Evolutionary conservation across 2,113 vertebrate species (phyloP).

Genomic region (Chloropsis cyanopogon): DNA sequence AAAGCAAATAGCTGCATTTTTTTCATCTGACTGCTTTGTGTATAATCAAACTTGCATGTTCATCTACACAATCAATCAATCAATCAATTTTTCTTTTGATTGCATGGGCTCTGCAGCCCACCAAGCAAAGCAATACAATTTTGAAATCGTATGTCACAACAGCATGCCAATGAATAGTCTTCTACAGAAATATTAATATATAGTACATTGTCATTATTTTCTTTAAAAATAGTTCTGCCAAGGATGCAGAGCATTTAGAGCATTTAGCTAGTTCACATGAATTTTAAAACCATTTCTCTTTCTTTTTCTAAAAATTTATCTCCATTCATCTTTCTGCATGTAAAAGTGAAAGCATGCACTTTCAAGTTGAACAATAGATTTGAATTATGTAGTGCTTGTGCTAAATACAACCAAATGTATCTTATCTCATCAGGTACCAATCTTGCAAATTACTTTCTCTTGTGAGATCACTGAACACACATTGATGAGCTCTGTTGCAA

Average conservation of each 20-base stretch:
- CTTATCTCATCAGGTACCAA: background rate
- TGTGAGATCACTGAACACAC: background rate
- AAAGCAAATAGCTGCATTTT: background rate
- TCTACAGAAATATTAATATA: background rate
- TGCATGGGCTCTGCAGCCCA: background rate
- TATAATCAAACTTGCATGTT: background rate
- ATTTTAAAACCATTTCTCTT: too few relatives aligned
- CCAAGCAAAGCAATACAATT: background rate
- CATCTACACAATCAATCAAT: background rate
- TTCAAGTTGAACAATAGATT: background rate
- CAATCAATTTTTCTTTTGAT: background rate
- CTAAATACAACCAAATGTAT: background rate
- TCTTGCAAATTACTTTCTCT: background rate
- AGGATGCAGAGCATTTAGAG: background rate
- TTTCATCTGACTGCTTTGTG: background rate
- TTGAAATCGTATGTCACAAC: background rate
- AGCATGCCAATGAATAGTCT: background rate
- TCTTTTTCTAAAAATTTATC: background rate
- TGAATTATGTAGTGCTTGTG: background rate
- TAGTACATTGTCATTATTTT: background rate
- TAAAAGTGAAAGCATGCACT: background rate
- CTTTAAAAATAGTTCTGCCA: background rate
- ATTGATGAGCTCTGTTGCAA: background rate
- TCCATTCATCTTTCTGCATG: background rate
- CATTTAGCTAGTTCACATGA: too few relatives aligned